Conservation (phyloP, 2,113 vertebrate genomes). For the Cryptotis parvus region DNA sequence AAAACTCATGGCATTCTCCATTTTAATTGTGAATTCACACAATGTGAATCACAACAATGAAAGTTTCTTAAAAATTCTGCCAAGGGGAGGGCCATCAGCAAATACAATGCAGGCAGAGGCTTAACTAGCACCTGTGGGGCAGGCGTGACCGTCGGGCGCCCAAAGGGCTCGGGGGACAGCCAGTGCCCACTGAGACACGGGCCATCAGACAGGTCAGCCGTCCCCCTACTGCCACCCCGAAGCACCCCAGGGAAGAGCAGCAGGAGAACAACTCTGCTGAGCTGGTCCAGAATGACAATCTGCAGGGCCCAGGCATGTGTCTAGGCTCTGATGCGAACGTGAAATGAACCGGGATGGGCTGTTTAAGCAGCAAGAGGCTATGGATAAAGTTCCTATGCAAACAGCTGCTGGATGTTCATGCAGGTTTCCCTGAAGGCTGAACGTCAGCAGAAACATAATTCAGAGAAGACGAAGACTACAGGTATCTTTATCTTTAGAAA, state of each 20-base stretch:
- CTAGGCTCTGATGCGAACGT: neutral
- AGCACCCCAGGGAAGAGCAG: neutral
- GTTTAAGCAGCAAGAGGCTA: neutral
- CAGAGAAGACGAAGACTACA: slow-evolving; percentile 1
- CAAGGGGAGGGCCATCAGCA: slow-evolving; percentile 8
- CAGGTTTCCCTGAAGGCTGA: slow-evolving; percentile 17
- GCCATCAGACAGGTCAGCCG: too few species aligned
- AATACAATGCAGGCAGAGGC: neutral
- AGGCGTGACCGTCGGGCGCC: neutral
- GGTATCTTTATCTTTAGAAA: slow-evolving; percentile 26
- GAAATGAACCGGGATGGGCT: neutral
- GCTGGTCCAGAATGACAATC: neutral
- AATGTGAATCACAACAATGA: slow-evolving; percentile 28
- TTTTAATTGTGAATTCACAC: neutral
- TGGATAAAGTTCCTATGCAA: neutral
- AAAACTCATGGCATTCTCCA: neutral
- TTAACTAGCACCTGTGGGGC: neutral
- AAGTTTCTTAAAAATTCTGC: slow-evolving; percentile 25
- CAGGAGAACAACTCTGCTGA: neutral
- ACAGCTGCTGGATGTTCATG: slow-evolving; percentile 28
- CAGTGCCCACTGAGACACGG: neutral
- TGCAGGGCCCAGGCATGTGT: neutral
- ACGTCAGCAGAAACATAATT: slow-evolving; percentile 38
- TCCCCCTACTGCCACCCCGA: too few species aligned
- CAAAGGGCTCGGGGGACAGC: neutral